phyloP scores from a whole-genome alignment of 2,888 invertebrate genomes.

The Nudaria mundana region DNA sequence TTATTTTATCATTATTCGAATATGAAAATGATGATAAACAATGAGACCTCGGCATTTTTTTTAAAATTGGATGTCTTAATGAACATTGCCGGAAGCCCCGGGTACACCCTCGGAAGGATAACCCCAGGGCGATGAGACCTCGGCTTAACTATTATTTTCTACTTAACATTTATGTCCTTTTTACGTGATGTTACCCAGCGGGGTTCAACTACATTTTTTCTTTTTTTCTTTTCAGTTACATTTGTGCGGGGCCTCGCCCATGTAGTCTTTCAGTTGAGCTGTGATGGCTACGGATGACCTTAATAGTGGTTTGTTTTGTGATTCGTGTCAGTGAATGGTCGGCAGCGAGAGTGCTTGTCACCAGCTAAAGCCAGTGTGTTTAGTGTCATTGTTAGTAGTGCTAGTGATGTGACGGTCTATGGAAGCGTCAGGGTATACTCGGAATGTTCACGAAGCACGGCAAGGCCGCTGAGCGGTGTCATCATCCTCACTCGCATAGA shows the following conservation, averaged over 20 bases:
- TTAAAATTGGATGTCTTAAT: too few species aligned
- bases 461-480: slow-evolving; percentile 76
- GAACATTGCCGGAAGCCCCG: too few species aligned
- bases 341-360: slow-evolving; percentile 35
- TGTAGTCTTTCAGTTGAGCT: slow-evolving; percentile 58
- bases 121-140: too few species aligned
- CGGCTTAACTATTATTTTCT: background rate
- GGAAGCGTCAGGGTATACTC: slow-evolving; percentile 68
- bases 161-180: slow-evolving; percentile 23
- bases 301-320: slow-evolving; percentile 62
- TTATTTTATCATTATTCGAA: slow-evolving; percentile 34
- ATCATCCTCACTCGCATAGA: slow-evolving; percentile 64
- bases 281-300: slow-evolving; percentile 73
- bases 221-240: slow-evolving; percentile 79
- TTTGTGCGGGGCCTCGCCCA: slow-evolving; percentile 55
- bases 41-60: too few species aligned
- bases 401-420: slow-evolving; percentile 76
- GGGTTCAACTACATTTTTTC: slow-evolving; percentile 57
- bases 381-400: slow-evolving; percentile 52
- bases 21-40: slow-evolving; percentile 40
- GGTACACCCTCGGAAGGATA: too few species aligned
- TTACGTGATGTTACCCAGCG: slow-evolving; percentile 35
- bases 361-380: slow-evolving; percentile 45
- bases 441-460: slow-evolving; percentile 79
- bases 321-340: slow-evolving; percentile 59